phyloP scores from a whole-genome alignment of 2,888 invertebrate genomes.

The Brachypterus glaber region DNA sequence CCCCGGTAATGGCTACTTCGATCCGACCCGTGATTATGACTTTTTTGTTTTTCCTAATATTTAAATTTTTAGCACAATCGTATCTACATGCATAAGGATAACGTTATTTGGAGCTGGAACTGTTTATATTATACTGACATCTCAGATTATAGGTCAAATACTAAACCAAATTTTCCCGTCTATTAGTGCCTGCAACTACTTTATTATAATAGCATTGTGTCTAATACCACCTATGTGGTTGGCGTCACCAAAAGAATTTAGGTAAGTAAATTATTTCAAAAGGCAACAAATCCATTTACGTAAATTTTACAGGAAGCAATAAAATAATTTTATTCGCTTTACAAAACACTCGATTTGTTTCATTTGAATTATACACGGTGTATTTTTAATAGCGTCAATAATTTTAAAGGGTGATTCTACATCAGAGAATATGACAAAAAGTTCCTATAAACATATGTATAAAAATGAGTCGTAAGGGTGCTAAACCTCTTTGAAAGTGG shows the following conservation, averaged over 20 bases:
- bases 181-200: slow-evolving; percentile 53
- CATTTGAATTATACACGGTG: too few relatives aligned
- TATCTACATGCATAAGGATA: slow-evolving; percentile 52
- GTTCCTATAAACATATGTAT: too few relatives aligned
- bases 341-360: too few relatives aligned
- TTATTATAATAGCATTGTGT: slow-evolving; percentile 49
- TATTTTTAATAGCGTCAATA: too few relatives aligned
- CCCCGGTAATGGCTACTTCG: too few relatives aligned
- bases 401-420: too few relatives aligned
- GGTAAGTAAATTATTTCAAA: slow-evolving; percentile 44
- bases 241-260: slow-evolving; percentile 62
- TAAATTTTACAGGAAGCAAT: too few relatives aligned
- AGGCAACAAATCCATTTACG: too few relatives aligned
- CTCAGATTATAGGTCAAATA: slow-evolving; percentile 54
- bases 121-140: slow-evolving; percentile 56
- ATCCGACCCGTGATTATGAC: too few relatives aligned
- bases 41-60: neutral
- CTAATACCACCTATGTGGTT: slow-evolving; percentile 56
- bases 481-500: too few relatives aligned
- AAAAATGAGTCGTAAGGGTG: too few relatives aligned
- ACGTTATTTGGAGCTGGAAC: slow-evolving; percentile 58
- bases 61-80: slow-evolving; percentile 36
- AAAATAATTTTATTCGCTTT: slow-evolving; percentile 1
- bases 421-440: too few relatives aligned
- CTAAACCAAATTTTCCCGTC: slow-evolving; percentile 42